A percentile compares a stretch with the other conserved stretches of the same genome.
Conservation (phyloP, 64 coral and sea anemone species). For the Trachythela sp. region DNA sequence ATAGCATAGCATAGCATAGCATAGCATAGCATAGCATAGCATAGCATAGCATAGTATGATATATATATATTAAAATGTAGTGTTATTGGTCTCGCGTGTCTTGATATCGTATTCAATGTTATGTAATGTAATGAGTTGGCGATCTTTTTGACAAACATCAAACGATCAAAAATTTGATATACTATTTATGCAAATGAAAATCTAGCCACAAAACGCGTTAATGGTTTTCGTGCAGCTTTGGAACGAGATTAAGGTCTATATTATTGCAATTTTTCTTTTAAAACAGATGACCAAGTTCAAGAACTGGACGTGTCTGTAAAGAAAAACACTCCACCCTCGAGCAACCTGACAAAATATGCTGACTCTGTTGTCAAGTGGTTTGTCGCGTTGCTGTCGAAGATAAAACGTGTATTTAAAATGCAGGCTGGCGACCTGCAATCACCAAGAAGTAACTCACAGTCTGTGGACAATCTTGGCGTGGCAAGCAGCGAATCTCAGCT, state of each 20-base stretch:
- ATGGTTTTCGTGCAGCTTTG: neutral
- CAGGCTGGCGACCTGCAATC: neutral
- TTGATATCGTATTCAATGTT: too few species aligned
- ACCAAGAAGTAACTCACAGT: neutral
- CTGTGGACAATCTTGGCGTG: conserved; percentile 12
- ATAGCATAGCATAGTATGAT: too few species aligned
- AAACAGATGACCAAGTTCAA: neutral
- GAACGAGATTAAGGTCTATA: neutral
- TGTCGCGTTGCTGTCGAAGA: neutral
- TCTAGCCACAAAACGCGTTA: too few species aligned
- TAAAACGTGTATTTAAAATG: neutral
- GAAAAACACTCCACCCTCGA: neutral
- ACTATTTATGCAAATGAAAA: too few species aligned
- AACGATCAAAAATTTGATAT: too few species aligned
- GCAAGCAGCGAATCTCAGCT: conserved; percentile 11
- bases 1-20: too few species aligned
- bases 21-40: too few species aligned
- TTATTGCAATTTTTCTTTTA: neutral
- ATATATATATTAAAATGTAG: too few species aligned
- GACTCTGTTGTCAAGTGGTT: neutral
- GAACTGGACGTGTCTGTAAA: neutral
- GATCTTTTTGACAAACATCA: too few species aligned
- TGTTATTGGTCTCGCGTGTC: too few species aligned
- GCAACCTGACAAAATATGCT: neutral
- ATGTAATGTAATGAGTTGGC: too few species aligned